Evolutionary conservation across 2,797 vertebrate species (phyloP), one percentile per base, ranked within the genome.

Genomic region (Enteromius trimaculatus): DNA sequence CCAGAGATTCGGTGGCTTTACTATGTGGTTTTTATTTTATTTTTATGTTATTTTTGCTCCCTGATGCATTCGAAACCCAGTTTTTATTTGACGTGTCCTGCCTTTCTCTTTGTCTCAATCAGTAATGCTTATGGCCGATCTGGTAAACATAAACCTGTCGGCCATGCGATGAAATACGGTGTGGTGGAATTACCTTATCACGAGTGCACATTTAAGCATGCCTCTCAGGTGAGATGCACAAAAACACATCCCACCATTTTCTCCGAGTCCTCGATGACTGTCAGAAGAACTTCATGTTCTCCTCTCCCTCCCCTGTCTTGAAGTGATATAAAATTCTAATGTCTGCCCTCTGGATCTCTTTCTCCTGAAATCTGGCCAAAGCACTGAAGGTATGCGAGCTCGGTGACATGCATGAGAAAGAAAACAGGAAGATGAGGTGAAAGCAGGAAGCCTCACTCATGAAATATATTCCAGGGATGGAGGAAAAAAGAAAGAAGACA

Each of bases 221-320:
- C 96, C 96, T 97, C 96, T 96, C 96, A 98, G 97, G 96, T 97
- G 93, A 96, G 93, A 97, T 93, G 95, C 94, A 96, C 94, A 96
- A 97, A 97, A 96, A 96, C 95, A 95, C 96, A 94, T 91, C 89
- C 86, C 79, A 82, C 85, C 85, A 85, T 66, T 74, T 79, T 82
- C 79, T 84, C 84, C 11, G 94, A 95, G 93, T 93, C 94, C 95
- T 95, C 95, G 93, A 88, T 92, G 94, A 95, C 94, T 95, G 95
- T 95, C 96, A 95, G 95, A 94, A 93, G 91, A 93, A 93, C 93
- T 95, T 95, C 94, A 93, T 96, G 95, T 92, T 94, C 94, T 93
- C 94, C 91, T 65, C 84, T 81, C 84, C 87, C 65, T 80, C 53
- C 75, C 37, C 83, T 85, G 72, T 69, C 76, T 85, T 96, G 94